A percentile compares a stretch with the other conserved stretches of the same genome.
Evolutionary conservation across 2,888 invertebrate genomes (phyloP).

Genomic region (Zootermopsis nevadensis): DNA sequence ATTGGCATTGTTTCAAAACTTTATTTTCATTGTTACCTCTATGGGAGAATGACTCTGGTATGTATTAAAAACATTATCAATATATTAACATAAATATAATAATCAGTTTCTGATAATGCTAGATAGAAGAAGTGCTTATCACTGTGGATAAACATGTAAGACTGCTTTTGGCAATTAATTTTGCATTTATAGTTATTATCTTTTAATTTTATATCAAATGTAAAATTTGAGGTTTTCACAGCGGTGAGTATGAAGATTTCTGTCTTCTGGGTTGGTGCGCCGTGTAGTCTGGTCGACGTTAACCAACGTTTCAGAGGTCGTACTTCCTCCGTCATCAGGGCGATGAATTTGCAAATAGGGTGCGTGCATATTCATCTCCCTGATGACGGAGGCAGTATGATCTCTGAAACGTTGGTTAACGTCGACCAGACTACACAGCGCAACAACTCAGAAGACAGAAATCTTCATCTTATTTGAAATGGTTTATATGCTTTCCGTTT

Average conservation of each 20-base stretch:
- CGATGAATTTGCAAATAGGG: too few relatives aligned
- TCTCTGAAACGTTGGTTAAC: too few relatives aligned
- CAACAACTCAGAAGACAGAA: too few relatives aligned
- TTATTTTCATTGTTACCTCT: constrained; percentile 54
- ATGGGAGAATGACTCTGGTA: constrained; percentile 51
- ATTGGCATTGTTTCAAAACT: constrained; percentile 51
- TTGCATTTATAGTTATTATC: neutral
- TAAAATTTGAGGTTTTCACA: too few relatives aligned
- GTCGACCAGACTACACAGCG: too few relatives aligned
- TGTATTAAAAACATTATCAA: constrained; percentile 46
- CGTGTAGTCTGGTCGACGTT: too few relatives aligned
- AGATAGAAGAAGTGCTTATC: neutral
- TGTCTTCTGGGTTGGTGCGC: too few relatives aligned
- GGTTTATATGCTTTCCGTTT: neutral
- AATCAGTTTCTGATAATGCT: neutral
- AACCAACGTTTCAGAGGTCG: too few relatives aligned
- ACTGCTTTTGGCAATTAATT: constrained; percentile 4
- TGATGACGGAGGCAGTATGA: too few relatives aligned
- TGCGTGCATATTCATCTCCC: too few relatives aligned
- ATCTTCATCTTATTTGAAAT: neutral
- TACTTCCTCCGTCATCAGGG: too few relatives aligned
- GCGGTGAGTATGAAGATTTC: too few relatives aligned
- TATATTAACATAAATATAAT: constrained; percentile 16
- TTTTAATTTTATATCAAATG: neutral
- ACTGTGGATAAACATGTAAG: neutral